Conservation (phyloP, 2,888 invertebrate species). For the Frankliniella intonsa region DNA sequence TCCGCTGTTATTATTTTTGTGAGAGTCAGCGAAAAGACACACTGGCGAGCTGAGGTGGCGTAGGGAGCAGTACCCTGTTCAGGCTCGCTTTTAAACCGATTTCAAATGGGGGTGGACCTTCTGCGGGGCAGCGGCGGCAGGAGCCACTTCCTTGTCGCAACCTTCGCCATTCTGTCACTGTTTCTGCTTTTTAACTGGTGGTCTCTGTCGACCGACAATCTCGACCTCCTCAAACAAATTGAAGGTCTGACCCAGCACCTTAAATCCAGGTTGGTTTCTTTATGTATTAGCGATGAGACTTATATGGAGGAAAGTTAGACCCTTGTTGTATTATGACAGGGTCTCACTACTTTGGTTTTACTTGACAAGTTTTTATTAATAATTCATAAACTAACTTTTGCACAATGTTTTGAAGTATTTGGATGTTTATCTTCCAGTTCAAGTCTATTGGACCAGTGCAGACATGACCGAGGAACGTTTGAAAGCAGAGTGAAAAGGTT, state of each 20-base stretch:
- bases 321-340: background rate
- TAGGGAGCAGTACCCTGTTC: too few relatives aligned
- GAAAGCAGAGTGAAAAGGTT: background rate
- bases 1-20: too few relatives aligned
- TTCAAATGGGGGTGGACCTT: background rate
- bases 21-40: too few relatives aligned
- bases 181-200: conserved; percentile 15
- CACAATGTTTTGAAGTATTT: background rate
- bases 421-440: background rate
- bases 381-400: background rate
- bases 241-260: background rate
- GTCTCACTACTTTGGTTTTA: background rate
- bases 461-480: background rate
- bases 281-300: background rate
- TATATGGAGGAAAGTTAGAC: background rate
- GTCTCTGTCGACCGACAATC: conserved; percentile 1
- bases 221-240: background rate
- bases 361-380: background rate
- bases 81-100: too few relatives aligned
- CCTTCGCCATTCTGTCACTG: background rate
- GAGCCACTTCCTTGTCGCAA: background rate
- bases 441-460: background rate
- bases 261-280: background rate
- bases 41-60: too few relatives aligned
- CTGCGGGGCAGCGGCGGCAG: background rate